Percentiles rank a stretch among this genome's conserved stretches.
These are phyloP conservation scores for Halesus radiatus DNA, from an alignment of 1,140 invertebrate genomes.

Conservation along the genomic window DNA sequence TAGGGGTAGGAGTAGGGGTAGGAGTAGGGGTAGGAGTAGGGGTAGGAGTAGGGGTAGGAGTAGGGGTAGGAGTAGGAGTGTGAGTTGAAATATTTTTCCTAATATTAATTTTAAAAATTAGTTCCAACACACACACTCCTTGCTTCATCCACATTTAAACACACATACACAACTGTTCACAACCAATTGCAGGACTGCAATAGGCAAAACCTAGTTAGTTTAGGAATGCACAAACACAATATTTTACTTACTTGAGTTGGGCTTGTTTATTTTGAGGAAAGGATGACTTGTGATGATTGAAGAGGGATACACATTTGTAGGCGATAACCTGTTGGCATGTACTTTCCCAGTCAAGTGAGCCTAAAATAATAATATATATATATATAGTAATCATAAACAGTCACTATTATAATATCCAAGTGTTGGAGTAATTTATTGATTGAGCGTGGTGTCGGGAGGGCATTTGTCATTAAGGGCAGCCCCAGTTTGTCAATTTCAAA, in stretches of 20 bases:
- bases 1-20: no score
- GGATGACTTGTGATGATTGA: constrained; percentile 23
- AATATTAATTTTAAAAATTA: no score
- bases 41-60: no score
- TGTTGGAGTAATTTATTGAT: neutral
- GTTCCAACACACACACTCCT: no score
- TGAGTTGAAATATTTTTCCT: no score
- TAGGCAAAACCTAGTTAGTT: no score
- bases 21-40: no score
- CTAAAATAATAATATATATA: constrained; percentile 19
- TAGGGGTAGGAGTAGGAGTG: no score
- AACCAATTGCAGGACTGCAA: no score
- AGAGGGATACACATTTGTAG: constrained; percentile 14
- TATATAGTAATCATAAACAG: neutral
- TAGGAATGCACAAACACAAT: neutral
- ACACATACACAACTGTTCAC: no score
- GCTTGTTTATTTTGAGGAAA: neutral
- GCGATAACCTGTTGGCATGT: constrained; percentile 26
- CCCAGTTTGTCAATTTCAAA: neutral
- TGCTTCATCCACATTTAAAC: no score
- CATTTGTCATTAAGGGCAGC: no score
- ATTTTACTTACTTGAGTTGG: neutral
- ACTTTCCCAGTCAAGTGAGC: constrained; percentile 48
- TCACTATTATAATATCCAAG: neutral
- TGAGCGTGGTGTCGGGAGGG: neutral